A percentile compares a stretch with the other conserved stretches of the same genome.
phyloP scores from a whole-genome alignment of 2,888 invertebrate species.

The Parnassius smintheus region DNA sequence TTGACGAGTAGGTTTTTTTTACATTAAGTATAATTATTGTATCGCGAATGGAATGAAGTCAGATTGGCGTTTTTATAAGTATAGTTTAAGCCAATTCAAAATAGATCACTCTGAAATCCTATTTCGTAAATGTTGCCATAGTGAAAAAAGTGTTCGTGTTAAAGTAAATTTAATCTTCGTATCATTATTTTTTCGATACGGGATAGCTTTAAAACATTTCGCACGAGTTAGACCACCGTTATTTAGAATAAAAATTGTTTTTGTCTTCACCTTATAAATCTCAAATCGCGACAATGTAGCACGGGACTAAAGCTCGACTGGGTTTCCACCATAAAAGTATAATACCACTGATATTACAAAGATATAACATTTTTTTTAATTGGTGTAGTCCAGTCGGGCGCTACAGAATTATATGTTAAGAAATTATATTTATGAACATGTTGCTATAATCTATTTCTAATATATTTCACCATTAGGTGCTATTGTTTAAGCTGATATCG shows the following conservation, averaged over 20 bases:
- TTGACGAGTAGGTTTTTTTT: conserved; percentile 37
- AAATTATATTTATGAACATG: conserved; percentile 46
- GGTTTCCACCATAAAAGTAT: conserved; percentile 19
- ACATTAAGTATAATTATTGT: neutral
- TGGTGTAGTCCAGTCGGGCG: conserved; percentile 26
- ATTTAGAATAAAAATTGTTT: conserved; percentile 54
- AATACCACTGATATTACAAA: conserved; percentile 6
- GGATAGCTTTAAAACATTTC: conserved; percentile 72
- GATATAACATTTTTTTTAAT: neutral
- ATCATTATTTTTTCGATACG: conserved; percentile 36
- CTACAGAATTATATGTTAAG: conserved; percentile 33
- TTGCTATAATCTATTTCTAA: conserved; percentile 45
- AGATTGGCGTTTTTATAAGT: conserved; percentile 40
- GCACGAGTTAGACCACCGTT: conserved; percentile 77
- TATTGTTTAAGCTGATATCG: conserved; percentile 64
- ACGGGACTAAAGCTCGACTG: conserved; percentile 52
- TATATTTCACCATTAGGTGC: conserved; percentile 71
- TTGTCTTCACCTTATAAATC: conserved; percentile 44
- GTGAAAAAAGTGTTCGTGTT: conserved; percentile 57
- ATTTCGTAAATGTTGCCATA: conserved; percentile 66
- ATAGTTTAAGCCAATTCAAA: conserved; percentile 55
- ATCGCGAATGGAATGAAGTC: neutral
- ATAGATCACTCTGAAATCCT: too few species aligned
- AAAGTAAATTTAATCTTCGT: conserved; percentile 15
- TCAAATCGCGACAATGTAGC: conserved; percentile 52